Evolutionary conservation across 2,113 vertebrate species (phyloP).

Genomic region (cattle (Bos taurus)): DNA sequence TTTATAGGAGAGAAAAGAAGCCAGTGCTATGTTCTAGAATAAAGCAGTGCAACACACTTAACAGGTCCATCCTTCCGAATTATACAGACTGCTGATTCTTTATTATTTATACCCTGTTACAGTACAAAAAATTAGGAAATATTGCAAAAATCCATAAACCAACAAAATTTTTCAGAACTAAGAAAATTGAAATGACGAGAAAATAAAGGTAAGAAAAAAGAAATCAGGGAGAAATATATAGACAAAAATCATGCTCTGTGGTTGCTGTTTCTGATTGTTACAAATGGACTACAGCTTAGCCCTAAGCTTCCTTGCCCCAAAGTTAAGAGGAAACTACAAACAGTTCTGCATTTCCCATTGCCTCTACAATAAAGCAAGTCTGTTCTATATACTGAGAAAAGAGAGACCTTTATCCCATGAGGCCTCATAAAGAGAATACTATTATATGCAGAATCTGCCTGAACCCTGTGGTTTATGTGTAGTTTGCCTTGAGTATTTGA

Average conservation of each 20-base stretch:
- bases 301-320: background rate
- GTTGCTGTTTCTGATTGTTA: background rate
- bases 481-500: slow-evolving; percentile 32
- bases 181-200: background rate
- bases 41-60: background rate
- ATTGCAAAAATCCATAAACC: background rate
- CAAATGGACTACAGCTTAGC: background rate
- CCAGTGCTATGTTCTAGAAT: background rate
- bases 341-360: background rate
- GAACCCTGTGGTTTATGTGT: background rate
- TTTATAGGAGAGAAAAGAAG: background rate
- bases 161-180: background rate
- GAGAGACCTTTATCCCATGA: background rate
- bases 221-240: background rate
- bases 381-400: background rate
- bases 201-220: background rate
- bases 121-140: background rate
- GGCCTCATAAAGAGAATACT: background rate
- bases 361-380: background rate
- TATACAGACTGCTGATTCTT: background rate
- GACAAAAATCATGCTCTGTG: background rate
- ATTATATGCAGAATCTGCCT: background rate
- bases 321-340: background rate
- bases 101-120: background rate
- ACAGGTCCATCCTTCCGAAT: background rate